Evolutionary conservation across 2,113 vertebrate species (phyloP).

Genomic region (cat (Felis catus)): F.catus_Fca126_mat1.0 CM031411.1:127528001-127528500

Average conservation of each 20-base stretch:
- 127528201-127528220: background rate
- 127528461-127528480: background rate
- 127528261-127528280: constrained; percentile 13
- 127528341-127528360: background rate
- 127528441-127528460: background rate
- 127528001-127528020: background rate
- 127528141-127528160: background rate
- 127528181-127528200: constrained; percentile 19
- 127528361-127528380: background rate
- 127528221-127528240: background rate
- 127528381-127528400: background rate
- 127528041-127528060: background rate
- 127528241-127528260: constrained; percentile 29
- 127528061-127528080: background rate
- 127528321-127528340: background rate
- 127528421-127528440: background rate
- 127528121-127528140: background rate
- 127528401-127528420: background rate
- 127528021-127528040: background rate
- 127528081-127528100: background rate
- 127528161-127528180: constrained; percentile 2
- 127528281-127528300: background rate
- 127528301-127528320: background rate
- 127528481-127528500: constrained; percentile 10
- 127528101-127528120: background rate